These are phyloP conservation scores for Zoroaster sp. DNA, from an alignment of 53 echinoderm and acorn worm genomes.

Conservation along the genomic window DNA sequence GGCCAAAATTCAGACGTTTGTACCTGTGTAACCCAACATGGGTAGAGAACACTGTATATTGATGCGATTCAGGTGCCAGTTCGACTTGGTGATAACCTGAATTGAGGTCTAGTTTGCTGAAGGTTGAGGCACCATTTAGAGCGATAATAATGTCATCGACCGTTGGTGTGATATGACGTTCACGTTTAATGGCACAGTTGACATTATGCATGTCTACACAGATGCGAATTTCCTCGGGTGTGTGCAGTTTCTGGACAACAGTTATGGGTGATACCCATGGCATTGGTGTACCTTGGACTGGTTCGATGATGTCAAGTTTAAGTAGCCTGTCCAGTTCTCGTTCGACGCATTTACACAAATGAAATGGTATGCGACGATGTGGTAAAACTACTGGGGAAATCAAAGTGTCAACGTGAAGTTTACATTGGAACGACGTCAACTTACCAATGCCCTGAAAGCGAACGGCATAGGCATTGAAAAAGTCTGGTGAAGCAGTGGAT, in stretches of 20 bases:
- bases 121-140: slow-evolving; percentile 47
- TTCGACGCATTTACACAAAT: slow-evolving; percentile 47
- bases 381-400: slow-evolving; percentile 43
- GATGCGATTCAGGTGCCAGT: slow-evolving; percentile 36
- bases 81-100: slow-evolving; percentile 64
- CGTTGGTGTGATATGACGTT: slow-evolving; percentile 65
- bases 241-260: slow-evolving; percentile 59
- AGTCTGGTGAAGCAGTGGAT: not conserved
- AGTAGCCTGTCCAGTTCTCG: slow-evolving; percentile 57
- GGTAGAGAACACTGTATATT: slow-evolving; percentile 57
- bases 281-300: slow-evolving; percentile 37
- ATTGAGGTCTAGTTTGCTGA: slow-evolving; percentile 63
- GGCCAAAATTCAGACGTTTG: slow-evolving; percentile 47
- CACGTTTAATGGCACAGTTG: slow-evolving; percentile 59
- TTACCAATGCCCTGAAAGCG: slow-evolving; percentile 61
- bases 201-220: slow-evolving; percentile 64
- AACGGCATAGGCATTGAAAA: not conserved
- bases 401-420: slow-evolving; percentile 45
- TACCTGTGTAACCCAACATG: slow-evolving; percentile 33
- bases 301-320: slow-evolving; percentile 58
- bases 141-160: slow-evolving; percentile 62
- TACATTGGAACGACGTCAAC: slow-evolving; percentile 22
- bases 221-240: slow-evolving; percentile 16
- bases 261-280: too few species aligned
- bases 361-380: slow-evolving; percentile 70